Evolutionary conservation across 2,888 invertebrate genomes (phyloP).

Genomic region (Beris morrisii): DNA sequence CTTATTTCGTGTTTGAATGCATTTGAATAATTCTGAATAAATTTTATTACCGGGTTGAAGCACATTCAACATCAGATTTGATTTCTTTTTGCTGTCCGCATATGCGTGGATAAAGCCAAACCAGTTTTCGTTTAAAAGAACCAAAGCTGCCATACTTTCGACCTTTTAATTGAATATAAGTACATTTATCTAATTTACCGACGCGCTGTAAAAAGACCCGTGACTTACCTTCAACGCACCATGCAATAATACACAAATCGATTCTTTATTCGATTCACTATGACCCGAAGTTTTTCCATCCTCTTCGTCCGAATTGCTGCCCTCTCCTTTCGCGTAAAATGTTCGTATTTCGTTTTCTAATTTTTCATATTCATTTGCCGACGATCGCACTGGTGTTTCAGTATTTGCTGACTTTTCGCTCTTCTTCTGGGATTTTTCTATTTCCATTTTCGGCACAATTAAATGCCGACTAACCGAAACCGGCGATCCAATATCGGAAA

Average conservation of each 20-base stretch:
- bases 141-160: constrained; percentile 89
- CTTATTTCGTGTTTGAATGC: neutral
- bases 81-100: constrained; percentile 90
- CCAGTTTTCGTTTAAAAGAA: constrained; percentile 83
- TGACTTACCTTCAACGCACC: constrained; percentile 79
- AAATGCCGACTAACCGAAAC: constrained; percentile 89
- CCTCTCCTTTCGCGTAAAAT: constrained; percentile 52
- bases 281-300: constrained; percentile 31
- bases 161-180: constrained; percentile 56
- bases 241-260: constrained; percentile 90
- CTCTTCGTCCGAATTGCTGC: constrained; percentile 47
- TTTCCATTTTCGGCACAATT: constrained; percentile 72
- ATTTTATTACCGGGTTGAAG: constrained; percentile 69
- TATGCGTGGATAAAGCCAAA: constrained; percentile 93
- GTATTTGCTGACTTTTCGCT: constrained; percentile 47
- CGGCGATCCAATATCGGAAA: constrained; percentile 87
- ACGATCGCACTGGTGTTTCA: neutral
- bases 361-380: constrained; percentile 49
- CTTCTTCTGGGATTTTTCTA: constrained; percentile 47
- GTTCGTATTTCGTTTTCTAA: constrained; percentile 53
- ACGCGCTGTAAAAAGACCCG: neutral
- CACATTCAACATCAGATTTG: constrained; percentile 87
- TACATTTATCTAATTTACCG: too few relatives aligned
- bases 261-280: constrained; percentile 61
- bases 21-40: neutral